These are phyloP conservation scores for Notothenia coriiceps DNA, from an alignment of 2,113 vertebrate genomes.

Conservation along the genomic window DNA sequence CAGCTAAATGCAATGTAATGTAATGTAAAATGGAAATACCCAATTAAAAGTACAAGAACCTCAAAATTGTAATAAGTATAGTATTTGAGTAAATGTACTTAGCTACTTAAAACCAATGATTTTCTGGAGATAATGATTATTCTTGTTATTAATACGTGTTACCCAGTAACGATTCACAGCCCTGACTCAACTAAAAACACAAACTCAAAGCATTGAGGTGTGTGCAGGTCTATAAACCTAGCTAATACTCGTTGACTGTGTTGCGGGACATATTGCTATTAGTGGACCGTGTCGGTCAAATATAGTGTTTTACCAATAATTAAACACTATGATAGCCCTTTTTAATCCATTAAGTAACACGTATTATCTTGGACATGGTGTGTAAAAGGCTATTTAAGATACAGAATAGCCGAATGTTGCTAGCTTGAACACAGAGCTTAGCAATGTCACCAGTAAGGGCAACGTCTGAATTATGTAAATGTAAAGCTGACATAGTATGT, in stretches of 20 bases:
- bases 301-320: neutral
- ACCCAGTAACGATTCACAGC: neutral
- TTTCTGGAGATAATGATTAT: neutral
- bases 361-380: neutral
- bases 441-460: neutral
- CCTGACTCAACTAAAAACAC: neutral
- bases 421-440: slow-evolving; percentile 11
- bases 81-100: too few species aligned
- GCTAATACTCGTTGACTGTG: neutral
- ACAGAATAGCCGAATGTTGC: neutral
- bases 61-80: too few species aligned
- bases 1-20: too few species aligned
- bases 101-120: neutral
- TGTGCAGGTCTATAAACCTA: neutral
- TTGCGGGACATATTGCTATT: neutral
- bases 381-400: slow-evolving; percentile 1
- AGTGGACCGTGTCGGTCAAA: neutral
- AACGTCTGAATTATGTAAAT: neutral
- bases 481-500: too few species aligned
- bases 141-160: neutral
- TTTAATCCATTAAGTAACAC: neutral
- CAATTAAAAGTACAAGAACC: too few species aligned
- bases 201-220: neutral
- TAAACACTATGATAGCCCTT: neutral
- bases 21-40: too few species aligned